Evolutionary conservation across 2,888 invertebrate genomes (phyloP), one percentile per base, ranked within the genome.

Genomic region (Pyrgus malvae): DNA sequence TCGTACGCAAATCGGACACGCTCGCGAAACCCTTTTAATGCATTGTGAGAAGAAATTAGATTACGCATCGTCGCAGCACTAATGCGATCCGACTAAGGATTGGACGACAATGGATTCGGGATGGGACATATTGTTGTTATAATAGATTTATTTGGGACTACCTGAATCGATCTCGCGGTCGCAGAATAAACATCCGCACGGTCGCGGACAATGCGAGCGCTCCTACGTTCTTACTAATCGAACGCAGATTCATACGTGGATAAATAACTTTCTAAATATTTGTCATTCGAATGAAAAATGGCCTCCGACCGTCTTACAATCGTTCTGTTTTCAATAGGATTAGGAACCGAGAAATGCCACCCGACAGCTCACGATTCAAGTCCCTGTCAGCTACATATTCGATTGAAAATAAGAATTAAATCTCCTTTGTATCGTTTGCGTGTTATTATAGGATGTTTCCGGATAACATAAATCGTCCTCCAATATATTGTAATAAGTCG

Each of bases 251-350:
- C 77, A 73, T 77, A 79, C 80, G 75, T 76, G 77, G 76, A 83
- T 80, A 85, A 87, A 89, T 86, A 87, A 79, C 86, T 85, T 88
- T 89, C 88, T 81, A 85, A 89, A 89, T 87, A 88, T 89, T 89
- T 88, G 87, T 83, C 85, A 78, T 85, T 78, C 71, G 80, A 80
- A 85, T 89, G 88, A 88, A 87, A 85, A 86, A 89, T 87, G 83
- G 80, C 73, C 69, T 70, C 65, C 72, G 74, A 68, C 76, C 76
- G 74, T 72, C 76, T 70, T 67, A 74, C 71, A 69, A 74, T 70
- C 74, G 78, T 83, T 82, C 81, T 85, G 63, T 72, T 73, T 70
- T 83, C 76, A 84, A 88, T 88, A 71, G 87, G 87, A 88, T 88
- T 88, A 88, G 78, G 77, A 80, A 80, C 81, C 84, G 78, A 83